A percentile compares a stretch with the other conserved stretches of the same genome.
phyloP scores from a whole-genome alignment of 64 coral and sea anemone genomes.

The Acropora tenuis region DNA sequence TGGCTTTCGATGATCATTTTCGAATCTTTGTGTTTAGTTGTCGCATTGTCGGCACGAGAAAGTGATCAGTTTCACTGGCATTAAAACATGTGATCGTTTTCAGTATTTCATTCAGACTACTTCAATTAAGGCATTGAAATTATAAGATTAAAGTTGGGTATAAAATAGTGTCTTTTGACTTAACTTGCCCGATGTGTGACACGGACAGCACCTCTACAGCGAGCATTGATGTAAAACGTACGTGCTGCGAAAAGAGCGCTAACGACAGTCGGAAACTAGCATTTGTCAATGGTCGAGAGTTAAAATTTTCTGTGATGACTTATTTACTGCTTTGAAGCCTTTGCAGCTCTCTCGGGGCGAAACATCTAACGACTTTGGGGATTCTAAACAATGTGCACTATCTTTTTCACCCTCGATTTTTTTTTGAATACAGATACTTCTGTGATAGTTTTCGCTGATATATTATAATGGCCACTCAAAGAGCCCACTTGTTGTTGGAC shows the following conservation, averaged over 20 bases:
- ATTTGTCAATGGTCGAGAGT: background rate
- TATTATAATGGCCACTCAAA: background rate
- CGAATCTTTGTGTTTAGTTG: background rate
- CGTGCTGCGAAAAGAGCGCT: too few species aligned
- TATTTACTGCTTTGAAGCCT: too few species aligned
- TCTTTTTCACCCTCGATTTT: background rate
- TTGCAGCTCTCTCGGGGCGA: too few species aligned
- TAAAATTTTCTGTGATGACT: background rate
- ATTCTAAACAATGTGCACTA: background rate
- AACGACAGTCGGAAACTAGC: too few species aligned
- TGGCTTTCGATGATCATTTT: background rate
- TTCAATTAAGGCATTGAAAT: background rate
- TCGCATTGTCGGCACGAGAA: background rate
- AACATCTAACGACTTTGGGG: too few species aligned
- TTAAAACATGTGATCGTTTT: background rate
- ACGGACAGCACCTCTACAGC: too few species aligned
- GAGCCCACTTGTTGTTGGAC: background rate
- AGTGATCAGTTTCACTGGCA: conserved; percentile 2
- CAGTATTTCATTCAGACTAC: background rate
- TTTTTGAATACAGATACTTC: conserved; percentile 3
- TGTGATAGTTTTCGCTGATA: background rate
- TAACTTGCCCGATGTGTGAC: too few species aligned
- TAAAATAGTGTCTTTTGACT: background rate
- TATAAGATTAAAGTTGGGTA: background rate
- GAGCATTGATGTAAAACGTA: too few species aligned